These are phyloP conservation scores for Griposia aprilina DNA, from an alignment of 2,888 invertebrate genomes.

Conservation along the genomic window DNA sequence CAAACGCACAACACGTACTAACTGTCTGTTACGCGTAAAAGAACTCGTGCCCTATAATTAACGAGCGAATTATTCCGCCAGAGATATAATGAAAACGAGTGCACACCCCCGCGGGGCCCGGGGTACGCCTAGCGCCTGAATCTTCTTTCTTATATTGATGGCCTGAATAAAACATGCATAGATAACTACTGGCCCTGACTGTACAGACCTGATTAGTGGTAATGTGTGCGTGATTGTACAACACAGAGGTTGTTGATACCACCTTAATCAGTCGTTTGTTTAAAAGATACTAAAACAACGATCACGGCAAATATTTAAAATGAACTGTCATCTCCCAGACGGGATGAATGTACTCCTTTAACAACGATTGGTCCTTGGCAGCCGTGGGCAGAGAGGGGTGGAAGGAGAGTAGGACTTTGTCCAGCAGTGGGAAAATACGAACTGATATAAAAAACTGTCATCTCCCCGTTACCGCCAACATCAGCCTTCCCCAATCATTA, in stretches of 20 bases:
- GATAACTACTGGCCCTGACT: conserved; percentile 39
- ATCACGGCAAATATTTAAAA: too few species aligned
- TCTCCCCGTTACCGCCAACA: background rate
- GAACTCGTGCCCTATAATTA: conserved; percentile 41
- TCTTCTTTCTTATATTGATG: too few species aligned
- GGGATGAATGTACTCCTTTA: too few species aligned
- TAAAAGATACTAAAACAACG: too few species aligned
- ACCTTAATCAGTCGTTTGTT: background rate
- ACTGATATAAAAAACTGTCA: too few species aligned
- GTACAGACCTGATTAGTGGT: background rate
- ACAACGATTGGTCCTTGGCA: too few species aligned
- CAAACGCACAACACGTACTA: conserved; percentile 32
- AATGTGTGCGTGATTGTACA: conserved; percentile 11
- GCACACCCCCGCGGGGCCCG: conserved; percentile 1
- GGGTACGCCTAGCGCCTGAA: conserved; percentile 36
- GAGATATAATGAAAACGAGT: conserved; percentile 61
- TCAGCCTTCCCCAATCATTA: background rate
- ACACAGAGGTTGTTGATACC: background rate
- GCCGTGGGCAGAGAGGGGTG: too few species aligned
- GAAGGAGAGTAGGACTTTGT: too few species aligned
- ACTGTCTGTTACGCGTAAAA: conserved; percentile 23
- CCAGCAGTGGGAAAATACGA: too few species aligned
- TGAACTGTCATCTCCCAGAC: too few species aligned
- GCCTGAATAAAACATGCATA: conserved; percentile 55
- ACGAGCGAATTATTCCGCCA: conserved; percentile 57